Conservation (phyloP, 2,888 invertebrate species). For the Xylophagus ater region DNA sequence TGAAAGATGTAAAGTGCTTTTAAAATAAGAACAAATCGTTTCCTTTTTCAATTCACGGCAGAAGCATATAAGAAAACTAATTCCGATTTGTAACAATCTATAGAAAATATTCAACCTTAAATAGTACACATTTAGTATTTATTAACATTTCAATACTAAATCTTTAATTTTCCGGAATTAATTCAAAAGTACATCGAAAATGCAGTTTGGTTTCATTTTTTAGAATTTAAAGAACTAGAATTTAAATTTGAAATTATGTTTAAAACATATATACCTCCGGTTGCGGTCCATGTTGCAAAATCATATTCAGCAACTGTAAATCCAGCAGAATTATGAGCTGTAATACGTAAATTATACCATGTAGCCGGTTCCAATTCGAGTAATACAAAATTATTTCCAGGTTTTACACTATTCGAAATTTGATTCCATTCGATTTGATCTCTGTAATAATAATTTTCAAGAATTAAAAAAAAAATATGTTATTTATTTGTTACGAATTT, state of each 20-base stretch:
- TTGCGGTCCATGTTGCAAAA: slow-evolving; percentile 86
- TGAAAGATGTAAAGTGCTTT: no score
- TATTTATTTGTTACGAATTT: slow-evolving; percentile 13
- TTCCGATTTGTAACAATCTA: no score
- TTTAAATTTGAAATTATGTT: background rate
- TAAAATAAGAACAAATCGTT: no score
- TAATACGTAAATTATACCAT: slow-evolving; percentile 86
- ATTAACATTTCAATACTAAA: no score
- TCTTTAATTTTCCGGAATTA: no score
- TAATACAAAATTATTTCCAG: slow-evolving; percentile 81
- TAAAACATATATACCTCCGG: slow-evolving; percentile 71
- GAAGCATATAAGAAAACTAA: no score
- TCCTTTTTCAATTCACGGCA: no score
- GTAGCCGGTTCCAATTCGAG: slow-evolving; percentile 85
- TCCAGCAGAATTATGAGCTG: slow-evolving; percentile 91
- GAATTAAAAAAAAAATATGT: slow-evolving; percentile 1
- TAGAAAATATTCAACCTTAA: no score
- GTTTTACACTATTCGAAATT: slow-evolving; percentile 86
- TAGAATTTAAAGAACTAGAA: background rate
- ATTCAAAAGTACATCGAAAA: no score
- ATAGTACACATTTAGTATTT: no score
- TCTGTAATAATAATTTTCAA: slow-evolving; percentile 38
- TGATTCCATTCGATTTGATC: slow-evolving; percentile 85
- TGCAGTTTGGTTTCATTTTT: no score
- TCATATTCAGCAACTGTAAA: slow-evolving; percentile 91